Evolutionary conservation across 2,797 vertebrate species (phyloP), one percentile per base, ranked within the genome.

Genomic region (Denticeps clupeoides): DNA sequence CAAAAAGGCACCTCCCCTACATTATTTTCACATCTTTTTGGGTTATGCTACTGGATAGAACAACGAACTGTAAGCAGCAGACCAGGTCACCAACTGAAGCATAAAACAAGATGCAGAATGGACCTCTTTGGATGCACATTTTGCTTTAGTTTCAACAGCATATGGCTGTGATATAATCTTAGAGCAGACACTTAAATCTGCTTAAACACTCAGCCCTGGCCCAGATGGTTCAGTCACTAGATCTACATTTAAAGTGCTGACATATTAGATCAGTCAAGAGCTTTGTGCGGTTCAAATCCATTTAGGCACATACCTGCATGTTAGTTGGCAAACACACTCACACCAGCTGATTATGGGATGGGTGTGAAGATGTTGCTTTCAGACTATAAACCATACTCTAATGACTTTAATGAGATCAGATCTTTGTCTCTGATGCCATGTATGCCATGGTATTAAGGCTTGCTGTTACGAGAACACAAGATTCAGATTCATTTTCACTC

Each of bases 131-230:
- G 7, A 18, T 37, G 7, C 4, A 16, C 27, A 22, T 35, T 37
- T 33, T 33, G 13, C 16, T 35, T n/a, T 25, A 7, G 7, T 45
- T 25, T 11, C n/a, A 4, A 13, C 16, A 45, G 54, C 69, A 75
- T 68, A 64, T 73, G 70, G 54, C 47, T 52, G 46, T 62, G 38
- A 65, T 67, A 64, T 68, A 63, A 70, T 74, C 56, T 59, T 60
- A 61, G 67, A 53, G 47, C 49, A 53, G 56, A 57, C 48, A 47
- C 55, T 68, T 70, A 68, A 68, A 68, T 74, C 60, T 59, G 47
- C 57, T 60, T 71, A 53, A 62, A 45, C 33, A 8, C 42, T 61
- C 41, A 29, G 41, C 47, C 31, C 55, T 57, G 48, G 33, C 26
- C 32, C 44, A 55, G 56, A 60, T 56, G 45, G 61, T 27, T 38